A percentile compares a stretch with the other conserved stretches of the same genome.
These are phyloP conservation scores for Petaurus breviceps DNA, from an alignment of 2,113 vertebrate genomes.

Conservation along the genomic window DNA sequence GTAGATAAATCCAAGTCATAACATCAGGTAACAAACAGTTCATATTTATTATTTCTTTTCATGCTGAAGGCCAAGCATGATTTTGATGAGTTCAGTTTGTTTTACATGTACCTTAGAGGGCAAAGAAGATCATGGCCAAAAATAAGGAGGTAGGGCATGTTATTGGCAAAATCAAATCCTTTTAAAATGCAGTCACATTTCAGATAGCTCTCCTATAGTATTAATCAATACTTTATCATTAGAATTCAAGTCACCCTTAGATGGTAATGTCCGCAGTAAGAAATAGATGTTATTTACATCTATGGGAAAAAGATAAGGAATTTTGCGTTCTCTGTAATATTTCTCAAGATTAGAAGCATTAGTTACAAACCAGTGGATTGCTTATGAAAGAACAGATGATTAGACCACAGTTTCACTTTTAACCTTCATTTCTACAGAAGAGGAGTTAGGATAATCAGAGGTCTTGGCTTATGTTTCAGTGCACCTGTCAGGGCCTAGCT, in stretches of 20 bases:
- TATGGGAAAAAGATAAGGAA: neutral
- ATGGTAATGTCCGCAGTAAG: neutral
- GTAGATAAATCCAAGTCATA: slow-evolving; percentile 61
- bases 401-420: neutral
- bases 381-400: neutral
- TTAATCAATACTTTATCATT: neutral
- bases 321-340: neutral
- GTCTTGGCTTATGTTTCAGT: neutral
- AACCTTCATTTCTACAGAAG: neutral
- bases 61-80: slow-evolving; percentile 5
- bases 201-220: neutral
- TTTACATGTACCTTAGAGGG: neutral
- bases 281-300: neutral
- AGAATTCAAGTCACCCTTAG: neutral
- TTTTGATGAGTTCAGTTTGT: slow-evolving; percentile 18
- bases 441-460: neutral
- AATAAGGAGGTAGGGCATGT: neutral
- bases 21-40: slow-evolving; percentile 60
- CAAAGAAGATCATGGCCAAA: neutral
- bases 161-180: neutral
- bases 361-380: neutral
- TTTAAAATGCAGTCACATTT: neutral
- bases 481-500: neutral
- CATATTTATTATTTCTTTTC: slow-evolving; percentile 60
- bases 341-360: neutral